These are phyloP conservation scores for Cnemophilus loriae DNA, from an alignment of 2,113 vertebrate species.

Conservation along the genomic window DNA sequence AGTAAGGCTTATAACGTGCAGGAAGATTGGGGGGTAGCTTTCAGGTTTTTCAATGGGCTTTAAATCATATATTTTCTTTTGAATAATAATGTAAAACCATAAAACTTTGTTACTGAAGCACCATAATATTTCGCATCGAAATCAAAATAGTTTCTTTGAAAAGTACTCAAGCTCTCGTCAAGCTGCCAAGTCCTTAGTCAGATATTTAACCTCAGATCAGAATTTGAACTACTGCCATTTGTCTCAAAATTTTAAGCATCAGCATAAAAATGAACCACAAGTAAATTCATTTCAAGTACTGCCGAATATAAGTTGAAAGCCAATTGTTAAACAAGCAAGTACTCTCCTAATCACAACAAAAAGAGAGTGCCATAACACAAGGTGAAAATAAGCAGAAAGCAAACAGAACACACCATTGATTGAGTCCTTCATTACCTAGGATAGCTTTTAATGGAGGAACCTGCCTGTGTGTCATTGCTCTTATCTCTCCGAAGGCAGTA, in stretches of 20 bases:
- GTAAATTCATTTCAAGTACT: constrained; percentile 19
- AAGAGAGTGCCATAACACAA: constrained; percentile 46
- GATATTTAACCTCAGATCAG: neutral
- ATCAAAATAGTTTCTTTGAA: neutral
- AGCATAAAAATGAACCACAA: neutral
- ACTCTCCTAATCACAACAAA: constrained; percentile 41
- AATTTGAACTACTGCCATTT: neutral
- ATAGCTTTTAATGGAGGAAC: constrained; percentile 77
- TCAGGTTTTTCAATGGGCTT: neutral
- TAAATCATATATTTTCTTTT: neutral
- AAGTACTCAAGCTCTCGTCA: neutral
- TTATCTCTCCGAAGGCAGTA: constrained; percentile 83
- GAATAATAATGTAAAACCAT: neutral
- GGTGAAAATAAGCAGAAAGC: constrained; percentile 72
- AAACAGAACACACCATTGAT: constrained; percentile 86
- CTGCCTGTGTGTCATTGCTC: constrained; percentile 74
- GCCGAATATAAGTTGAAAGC: constrained; percentile 10
- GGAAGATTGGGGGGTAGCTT: neutral
- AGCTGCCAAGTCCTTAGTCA: neutral
- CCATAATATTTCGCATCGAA: neutral
- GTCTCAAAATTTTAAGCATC: neutral
- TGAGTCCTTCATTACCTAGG: constrained; percentile 87
- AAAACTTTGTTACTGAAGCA: neutral
- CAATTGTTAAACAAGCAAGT: constrained; percentile 1
- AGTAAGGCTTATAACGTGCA: neutral